Base-by-base conservation (phyloP, 2,888 invertebrate species). In the Cryptus viduatorius region DNA sequence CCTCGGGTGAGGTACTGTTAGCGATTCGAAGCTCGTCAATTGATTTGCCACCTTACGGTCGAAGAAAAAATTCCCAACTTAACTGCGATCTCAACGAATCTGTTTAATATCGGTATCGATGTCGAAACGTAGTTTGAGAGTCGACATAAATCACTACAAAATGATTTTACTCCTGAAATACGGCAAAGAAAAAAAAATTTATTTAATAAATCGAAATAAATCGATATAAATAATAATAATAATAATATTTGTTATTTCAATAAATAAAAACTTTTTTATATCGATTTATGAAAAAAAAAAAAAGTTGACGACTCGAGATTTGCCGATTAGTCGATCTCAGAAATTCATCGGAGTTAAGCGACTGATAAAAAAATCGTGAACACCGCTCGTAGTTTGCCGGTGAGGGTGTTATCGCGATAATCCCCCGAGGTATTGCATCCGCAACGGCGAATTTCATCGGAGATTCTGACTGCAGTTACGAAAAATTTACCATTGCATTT, bases 401-500 rank as follows among this genome's bases (percentile, higher is more conserved):
- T 24, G 14, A 12, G 24, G 10, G 29, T 14, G 24, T 12, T 72
- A 44, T 31, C 44, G 59, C 12, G 72, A 75, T 75, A 79, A 78
- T 72, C 29, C 31, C 16, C 61, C 48, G 12, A 44, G 64, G 42
- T 61, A 46, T 64, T 16, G n/a, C 46, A 14, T 48, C 59, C 44
- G 71, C 50, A 53, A 42, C 31, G 14, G 7, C 37, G 37, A 0
- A 37, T 78, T 75, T 77, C 83, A 78, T 71, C 82, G 59, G 16
- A 50, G 64, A 69, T 64, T 77, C 37, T 71, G 50, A 75, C 79
- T 29, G 16, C 53, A 56, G 69, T 69, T 75, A 65, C 72, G 68
- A 71, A 85, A 87, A 87, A 59, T 59, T 85, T 85, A 76, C 61
- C 78, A 72, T 73, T 82, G 85, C 84, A 84, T 73, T 84, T 84